Evolutionary conservation across 2,113 vertebrate species (phyloP), one percentile per base, ranked within the genome.

Genomic region (Elanoides forficatus): DNA sequence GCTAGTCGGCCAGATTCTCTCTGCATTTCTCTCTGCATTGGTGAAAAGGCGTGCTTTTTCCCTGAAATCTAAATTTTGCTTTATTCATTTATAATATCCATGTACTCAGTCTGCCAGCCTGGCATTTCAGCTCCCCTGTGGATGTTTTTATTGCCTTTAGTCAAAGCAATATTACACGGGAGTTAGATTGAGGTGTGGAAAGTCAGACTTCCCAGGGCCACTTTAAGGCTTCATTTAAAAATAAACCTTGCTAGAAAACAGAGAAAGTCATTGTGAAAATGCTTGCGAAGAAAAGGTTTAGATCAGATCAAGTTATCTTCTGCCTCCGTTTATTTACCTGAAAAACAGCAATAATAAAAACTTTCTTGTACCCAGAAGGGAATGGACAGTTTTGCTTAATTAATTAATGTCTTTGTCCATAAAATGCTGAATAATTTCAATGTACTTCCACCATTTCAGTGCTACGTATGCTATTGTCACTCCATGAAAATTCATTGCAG

Each of bases 401-500:
- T 63, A 93, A 84, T 80, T 58, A 48, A 92, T 62, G 50, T 65
- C 74, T 94, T 79, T 84, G 89, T 75, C 87, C 78, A 58, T 83
- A 89, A 94, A 81, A 58, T 15, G 55, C 58, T 70, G 48, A 80
- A 90, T 82, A 85, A 85, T 87, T 91, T 56, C 53, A 65, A 36
- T 4, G 10, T 47, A 14, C 7, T 83, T 74, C 45, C 38, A 45
- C 48, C 47, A 34, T 58, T 80, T 81, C 86, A 86, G 71, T 0
- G 0, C 70, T 91, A 10, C 25, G 22, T 23, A 13, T 71, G 48
- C 60, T 88, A 3, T 71, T 85, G 53, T 89, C 17, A 17, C 70
- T 74, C 81, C 75, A 86, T 93, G 93, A 62, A 97, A 95, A 96
- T 92, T 95, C 90, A 91, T 94, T 58, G 50, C 94, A 68, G 9